Percentiles rank a stretch among this genome's conserved stretches.
phyloP scores from a whole-genome alignment of 2,888 invertebrate species.

The Cephus runcator region DNA sequence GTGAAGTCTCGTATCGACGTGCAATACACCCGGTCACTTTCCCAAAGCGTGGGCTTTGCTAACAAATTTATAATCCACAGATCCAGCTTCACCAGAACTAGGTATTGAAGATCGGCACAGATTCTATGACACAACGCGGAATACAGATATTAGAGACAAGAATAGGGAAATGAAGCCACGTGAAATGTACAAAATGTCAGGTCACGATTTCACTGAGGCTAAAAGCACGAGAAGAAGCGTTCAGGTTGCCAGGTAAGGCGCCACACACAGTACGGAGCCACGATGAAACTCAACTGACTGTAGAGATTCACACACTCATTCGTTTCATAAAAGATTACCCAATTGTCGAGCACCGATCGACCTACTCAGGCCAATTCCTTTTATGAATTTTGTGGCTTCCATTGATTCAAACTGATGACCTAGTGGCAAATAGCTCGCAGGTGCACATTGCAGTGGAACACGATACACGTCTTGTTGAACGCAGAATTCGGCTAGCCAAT shows the following conservation, averaged over 20 bases:
- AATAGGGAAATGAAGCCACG: background rate
- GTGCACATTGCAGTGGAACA: slow-evolving; percentile 21
- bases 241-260: background rate
- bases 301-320: background rate
- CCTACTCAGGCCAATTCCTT: slow-evolving; percentile 37
- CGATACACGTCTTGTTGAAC: background rate
- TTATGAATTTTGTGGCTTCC: slow-evolving; percentile 24
- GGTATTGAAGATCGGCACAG: background rate
- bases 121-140: background rate
- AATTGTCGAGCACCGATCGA: background rate
- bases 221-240: background rate
- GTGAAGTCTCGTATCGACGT: background rate
- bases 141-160: background rate
- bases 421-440: slow-evolving; percentile 16
- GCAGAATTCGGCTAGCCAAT: background rate
- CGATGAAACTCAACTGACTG: background rate
- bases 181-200: background rate
- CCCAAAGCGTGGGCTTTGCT: background rate
- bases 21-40: too few relatives aligned
- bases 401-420: slow-evolving; percentile 25
- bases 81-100: background rate
- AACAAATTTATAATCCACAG: background rate
- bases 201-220: background rate
- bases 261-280: background rate
- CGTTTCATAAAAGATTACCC: background rate